Conservation (phyloP, 92 coral and sea anemone genomes). For the Pocillopora grandis region DNA sequence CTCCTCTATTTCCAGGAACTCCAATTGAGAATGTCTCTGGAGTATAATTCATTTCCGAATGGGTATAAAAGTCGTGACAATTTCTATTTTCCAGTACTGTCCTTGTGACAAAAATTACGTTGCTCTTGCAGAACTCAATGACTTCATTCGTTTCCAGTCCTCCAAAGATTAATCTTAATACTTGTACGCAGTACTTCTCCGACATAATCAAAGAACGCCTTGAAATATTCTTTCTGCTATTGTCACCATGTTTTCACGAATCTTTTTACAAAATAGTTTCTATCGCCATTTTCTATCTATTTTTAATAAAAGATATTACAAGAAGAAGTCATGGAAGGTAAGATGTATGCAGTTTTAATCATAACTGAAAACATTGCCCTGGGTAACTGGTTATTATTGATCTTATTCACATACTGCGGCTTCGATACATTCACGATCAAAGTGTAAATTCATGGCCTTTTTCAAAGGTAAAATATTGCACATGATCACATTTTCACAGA, state of each 20-base stretch:
- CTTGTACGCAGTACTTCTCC: neutral
- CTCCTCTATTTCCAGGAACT: conserved; percentile 60
- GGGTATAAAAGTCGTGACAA: neutral
- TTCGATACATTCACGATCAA: too few species aligned
- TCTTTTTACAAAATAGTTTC: neutral
- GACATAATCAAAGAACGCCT: neutral
- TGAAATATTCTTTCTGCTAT: neutral
- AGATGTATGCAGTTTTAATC: conserved; percentile 6
- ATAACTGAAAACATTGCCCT: neutral
- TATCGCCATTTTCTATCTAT: neutral
- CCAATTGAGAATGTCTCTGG: conserved; percentile 81
- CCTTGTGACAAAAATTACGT: conserved; percentile 5
- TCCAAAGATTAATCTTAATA: neutral
- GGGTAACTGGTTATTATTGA: too few species aligned
- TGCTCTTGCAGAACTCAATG: conserved; percentile 17
- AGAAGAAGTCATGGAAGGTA: conserved; percentile 51
- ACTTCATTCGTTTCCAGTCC: conserved; percentile 48
- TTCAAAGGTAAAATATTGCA: too few species aligned
- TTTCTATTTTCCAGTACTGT: neutral
- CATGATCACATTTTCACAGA: too few species aligned
- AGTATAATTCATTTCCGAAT: conserved; percentile 66
- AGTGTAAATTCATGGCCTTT: too few species aligned
- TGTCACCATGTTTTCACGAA: conserved; percentile 11
- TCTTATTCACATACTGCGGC: too few species aligned
- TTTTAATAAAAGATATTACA: conserved; percentile 23